Base-by-base conservation (phyloP, 1,140 invertebrate genomes). In the Euwallacea fornicatus region DNA sequence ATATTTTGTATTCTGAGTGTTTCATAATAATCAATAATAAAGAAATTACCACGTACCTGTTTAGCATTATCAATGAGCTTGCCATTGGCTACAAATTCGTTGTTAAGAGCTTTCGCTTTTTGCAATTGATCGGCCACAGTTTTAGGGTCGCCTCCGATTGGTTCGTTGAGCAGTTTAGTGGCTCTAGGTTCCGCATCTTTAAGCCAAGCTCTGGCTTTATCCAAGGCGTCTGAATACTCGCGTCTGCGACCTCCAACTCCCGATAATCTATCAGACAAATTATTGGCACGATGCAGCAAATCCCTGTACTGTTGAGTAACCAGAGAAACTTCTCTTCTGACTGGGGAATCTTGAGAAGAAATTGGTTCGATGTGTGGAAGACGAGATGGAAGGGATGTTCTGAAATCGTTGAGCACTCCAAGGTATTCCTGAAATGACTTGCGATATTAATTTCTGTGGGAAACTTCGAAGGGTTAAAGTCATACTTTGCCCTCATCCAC, bases 121-220 rank as follows among this genome's bases (percentile, higher is more conserved):
- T 89, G 88, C 42, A 98, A 85, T 82, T 98, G 95, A 47, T 95
- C 89, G 79, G 97, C 92, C 0, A 98, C 89, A 41, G 89, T 88
- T 77, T 91, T 91, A 0, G 95, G 93, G 77, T 97, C 95, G 0
- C 91, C 93, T 42, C 90, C 93, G 56, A 94, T 86, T 0, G 90
- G 88, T 78, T 97, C 95, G 7, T 91, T 89, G 13, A 95, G 84
- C 11, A 93, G 81, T 55, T 90, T 87, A 3, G 87, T 86, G 0
- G 91, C 88, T 82, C 90, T 89, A 0, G 92, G 91, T 77, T 96
- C 92, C 11, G 91, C 85, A 66, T 93, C 92, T 42, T 88, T 87
- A 65, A 98, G 79, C 95, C 95, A 98, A 0, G 87, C 82, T 58
- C 86, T 86, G 7, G 94, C 93, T 75, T 94, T 92, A 47, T 95